These are phyloP conservation scores for Orthochromis malagaraziensis DNA, from an alignment of 2,113 vertebrate species.

Conservation along the genomic window DNA sequence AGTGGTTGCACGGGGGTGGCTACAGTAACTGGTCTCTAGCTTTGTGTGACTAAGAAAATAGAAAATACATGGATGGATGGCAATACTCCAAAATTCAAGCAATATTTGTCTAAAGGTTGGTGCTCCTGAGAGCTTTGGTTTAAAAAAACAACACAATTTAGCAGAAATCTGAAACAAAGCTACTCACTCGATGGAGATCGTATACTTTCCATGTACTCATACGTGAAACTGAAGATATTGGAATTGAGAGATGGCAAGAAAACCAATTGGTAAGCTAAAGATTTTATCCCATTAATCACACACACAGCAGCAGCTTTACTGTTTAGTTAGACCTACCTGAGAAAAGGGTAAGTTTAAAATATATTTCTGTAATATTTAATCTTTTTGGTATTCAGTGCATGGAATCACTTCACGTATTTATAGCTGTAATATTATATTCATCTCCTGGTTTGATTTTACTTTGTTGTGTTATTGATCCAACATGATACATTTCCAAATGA, in stretches of 20 bases:
- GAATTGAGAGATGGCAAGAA: not conserved
- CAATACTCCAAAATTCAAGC: not conserved
- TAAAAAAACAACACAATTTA: not conserved
- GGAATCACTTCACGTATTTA: not conserved
- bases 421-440: not conserved
- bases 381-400: not conserved
- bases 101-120: not conserved
- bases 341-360: not conserved
- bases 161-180: not conserved
- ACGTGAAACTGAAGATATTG: not conserved
- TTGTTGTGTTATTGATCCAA: conserved; percentile 3
- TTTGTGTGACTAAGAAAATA: not conserved
- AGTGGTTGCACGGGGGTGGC: not conserved
- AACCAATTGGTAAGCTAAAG: not conserved
- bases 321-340: not conserved
- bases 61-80: not conserved
- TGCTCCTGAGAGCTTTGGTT: not conserved
- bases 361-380: not conserved
- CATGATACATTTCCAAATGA: not conserved
- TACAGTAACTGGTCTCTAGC: not conserved
- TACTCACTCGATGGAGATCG: not conserved
- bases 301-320: not conserved
- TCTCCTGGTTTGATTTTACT: not conserved
- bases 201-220: not conserved
- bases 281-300: not conserved